phyloP scores from a whole-genome alignment of 1,140 invertebrate species.

The Drosophila parvula region DNA sequence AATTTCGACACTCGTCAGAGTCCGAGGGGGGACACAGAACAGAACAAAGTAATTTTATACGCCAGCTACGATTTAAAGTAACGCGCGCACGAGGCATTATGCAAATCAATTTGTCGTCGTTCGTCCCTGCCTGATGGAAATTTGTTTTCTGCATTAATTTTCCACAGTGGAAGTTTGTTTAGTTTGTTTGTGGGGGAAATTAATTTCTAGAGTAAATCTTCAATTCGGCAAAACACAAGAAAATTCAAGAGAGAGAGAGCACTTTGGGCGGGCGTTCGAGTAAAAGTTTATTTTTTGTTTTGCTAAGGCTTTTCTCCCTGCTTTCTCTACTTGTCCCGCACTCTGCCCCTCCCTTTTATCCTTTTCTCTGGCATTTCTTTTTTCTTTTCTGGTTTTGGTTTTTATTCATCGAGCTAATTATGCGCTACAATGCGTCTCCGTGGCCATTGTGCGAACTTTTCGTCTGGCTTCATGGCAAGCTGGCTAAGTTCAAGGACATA shows the following conservation, averaged over 20 bases:
- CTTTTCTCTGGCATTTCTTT: slow-evolving; percentile 4
- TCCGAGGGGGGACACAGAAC: background rate
- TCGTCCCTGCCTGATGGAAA: slow-evolving; percentile 27
- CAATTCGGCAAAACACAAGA: slow-evolving; percentile 51
- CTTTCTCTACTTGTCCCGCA: background rate
- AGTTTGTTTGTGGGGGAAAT: slow-evolving; percentile 56
- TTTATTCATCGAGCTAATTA: slow-evolving; percentile 77
- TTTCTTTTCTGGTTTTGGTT: slow-evolving; percentile 19
- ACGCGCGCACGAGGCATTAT: slow-evolving; percentile 59
- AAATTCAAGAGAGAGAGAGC: slow-evolving; percentile 35
- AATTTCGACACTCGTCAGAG: slow-evolving; percentile 14
- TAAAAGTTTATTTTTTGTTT: slow-evolving; percentile 33
- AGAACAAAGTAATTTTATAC: slow-evolving; percentile 64
- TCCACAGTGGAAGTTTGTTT: slow-evolving; percentile 57
- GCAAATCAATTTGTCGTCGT: slow-evolving; percentile 68
- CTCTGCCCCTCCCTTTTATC: background rate
- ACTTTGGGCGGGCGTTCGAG: slow-evolving; percentile 5
- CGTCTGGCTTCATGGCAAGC: slow-evolving; percentile 22
- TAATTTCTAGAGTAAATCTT: slow-evolving; percentile 73
- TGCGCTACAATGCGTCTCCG: slow-evolving; percentile 73
- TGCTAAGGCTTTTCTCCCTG: slow-evolving; percentile 1
- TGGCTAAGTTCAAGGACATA: slow-evolving; percentile 45
- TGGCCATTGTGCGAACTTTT: slow-evolving; percentile 62
- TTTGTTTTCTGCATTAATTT: slow-evolving; percentile 65
- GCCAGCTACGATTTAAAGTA: slow-evolving; percentile 55